Evolutionary conservation across 1,140 invertebrate species (phyloP), one percentile per base, ranked within the genome.

Genomic region (Matsumurasca onukii): DNA sequence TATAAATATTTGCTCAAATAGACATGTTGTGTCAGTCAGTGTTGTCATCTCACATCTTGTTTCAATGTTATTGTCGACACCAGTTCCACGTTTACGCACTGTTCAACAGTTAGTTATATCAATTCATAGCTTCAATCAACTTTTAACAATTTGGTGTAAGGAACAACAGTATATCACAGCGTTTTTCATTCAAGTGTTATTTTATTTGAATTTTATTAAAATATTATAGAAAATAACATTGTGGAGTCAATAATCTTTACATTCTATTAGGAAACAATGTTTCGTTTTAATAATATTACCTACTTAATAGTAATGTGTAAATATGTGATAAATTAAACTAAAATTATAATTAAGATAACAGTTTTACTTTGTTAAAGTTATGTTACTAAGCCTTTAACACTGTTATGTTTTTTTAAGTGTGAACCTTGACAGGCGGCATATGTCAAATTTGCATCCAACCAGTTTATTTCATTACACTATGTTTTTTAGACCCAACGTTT

Each of bases 1-100:
- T 59, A 59, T 59, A 59, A 13, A 59, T 59, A 59, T 59, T 59
- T 59, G 55, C 55, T 59, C 55, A 59, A 59, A 59, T 59, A 59
- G 55, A 59, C 55, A 59, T 39, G 34, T n/a, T n/a, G 49, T 51
- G 17, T 17, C n/a, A 20, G 49, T 59, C 55, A 22, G 55, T 59
- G 55, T 59, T 59, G 55, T 59, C 55, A 29, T 29, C 55, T 27
- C 55, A 27, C 13, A 27, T 59, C 55, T 59, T 24, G 55, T 59
- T 59, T 59, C 55, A 59, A 59, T 59, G 55, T 59, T 59, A 59
- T 27, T 59, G 55, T 59, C 55, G 25, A 59, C 55, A 59, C 55
- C 55, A 59, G 55, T 59, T 59, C 55, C 30, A 59, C 30, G 30
- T 59, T 59, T 59, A 59, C 25, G 55, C 55, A 59, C 55, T 59